Evolutionary conservation across 2,113 vertebrate species (phyloP).

Genomic region (Hyla sarda): DNA sequence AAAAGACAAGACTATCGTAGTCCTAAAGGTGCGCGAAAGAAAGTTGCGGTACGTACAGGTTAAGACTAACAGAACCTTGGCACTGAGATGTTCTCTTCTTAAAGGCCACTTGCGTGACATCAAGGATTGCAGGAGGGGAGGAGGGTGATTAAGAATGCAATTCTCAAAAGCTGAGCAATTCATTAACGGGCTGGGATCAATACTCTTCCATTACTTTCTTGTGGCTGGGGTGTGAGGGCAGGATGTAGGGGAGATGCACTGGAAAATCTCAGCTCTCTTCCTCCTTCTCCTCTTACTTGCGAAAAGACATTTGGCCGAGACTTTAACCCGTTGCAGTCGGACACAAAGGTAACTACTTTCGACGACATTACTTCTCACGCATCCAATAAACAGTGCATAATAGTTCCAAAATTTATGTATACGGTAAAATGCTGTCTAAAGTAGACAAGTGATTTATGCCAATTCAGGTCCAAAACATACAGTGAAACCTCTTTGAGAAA

Average conservation of each 20-base stretch:
- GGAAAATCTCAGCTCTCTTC: constrained; percentile 39
- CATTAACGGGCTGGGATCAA: constrained; percentile 55
- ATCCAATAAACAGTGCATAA: neutral
- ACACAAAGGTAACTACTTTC: neutral
- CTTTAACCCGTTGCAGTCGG: constrained; percentile 26
- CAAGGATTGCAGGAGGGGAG: constrained; percentile 29
- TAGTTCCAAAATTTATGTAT: too few relatives aligned
- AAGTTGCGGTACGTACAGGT: neutral
- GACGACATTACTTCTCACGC: neutral
- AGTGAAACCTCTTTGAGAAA: too few relatives aligned
- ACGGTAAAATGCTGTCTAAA: too few relatives aligned
- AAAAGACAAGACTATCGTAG: too few relatives aligned
- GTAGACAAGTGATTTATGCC: too few relatives aligned
- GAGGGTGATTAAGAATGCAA: constrained; percentile 56
- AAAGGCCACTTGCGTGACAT: constrained; percentile 42
- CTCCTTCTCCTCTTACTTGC: constrained; percentile 5
- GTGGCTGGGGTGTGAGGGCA: constrained; percentile 49
- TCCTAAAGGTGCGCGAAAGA: constrained; percentile 1
- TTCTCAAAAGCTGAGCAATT: constrained; percentile 60
- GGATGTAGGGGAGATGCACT: constrained; percentile 41
- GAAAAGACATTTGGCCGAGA: constrained; percentile 7
- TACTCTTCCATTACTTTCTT: constrained; percentile 55
- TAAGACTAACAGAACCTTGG: neutral
- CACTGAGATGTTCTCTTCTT: constrained; percentile 20
- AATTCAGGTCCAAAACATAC: too few relatives aligned